These are phyloP conservation scores for Uromys caudimaculatus DNA, from an alignment of 2,797 vertebrate species.

Conservation along the genomic window DNA sequence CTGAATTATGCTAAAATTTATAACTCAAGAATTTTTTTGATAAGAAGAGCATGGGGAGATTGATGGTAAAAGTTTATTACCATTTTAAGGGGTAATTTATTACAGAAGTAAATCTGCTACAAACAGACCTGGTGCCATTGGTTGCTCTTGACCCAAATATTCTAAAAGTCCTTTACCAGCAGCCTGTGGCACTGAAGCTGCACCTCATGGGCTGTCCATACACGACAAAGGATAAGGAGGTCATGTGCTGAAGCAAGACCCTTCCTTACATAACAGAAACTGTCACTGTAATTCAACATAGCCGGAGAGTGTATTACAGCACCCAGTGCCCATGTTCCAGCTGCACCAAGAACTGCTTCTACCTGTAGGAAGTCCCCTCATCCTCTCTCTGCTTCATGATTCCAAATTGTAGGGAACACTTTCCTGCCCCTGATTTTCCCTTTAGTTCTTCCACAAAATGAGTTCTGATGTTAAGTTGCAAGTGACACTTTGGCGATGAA, in stretches of 20 bases:
- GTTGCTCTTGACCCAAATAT: not conserved
- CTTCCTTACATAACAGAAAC: not conserved
- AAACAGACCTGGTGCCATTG: not conserved
- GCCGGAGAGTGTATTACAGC: not conserved
- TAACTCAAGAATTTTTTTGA: conserved; percentile 3
- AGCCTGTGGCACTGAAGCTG: not conserved
- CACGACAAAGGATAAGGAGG: not conserved
- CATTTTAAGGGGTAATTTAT: not conserved
- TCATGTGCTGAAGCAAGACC: not conserved
- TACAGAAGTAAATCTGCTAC: not conserved
- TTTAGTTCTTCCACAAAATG: not conserved
- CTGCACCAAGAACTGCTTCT: no score
- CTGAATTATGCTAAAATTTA: conserved; percentile 45
- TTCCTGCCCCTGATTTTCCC: not conserved
- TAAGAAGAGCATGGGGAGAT: not conserved
- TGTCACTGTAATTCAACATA: not conserved
- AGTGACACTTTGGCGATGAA: not conserved
- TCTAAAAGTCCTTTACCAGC: not conserved
- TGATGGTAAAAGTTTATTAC: not conserved
- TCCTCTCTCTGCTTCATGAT: not conserved
- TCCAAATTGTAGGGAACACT: not conserved
- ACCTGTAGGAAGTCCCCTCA: not conserved
- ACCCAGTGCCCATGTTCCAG: not conserved
- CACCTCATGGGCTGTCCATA: not conserved
- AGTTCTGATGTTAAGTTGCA: not conserved